These are phyloP conservation scores for Misgurnus anguillicaudatus DNA, from an alignment of 2,113 vertebrate species.

Conservation along the genomic window DNA sequence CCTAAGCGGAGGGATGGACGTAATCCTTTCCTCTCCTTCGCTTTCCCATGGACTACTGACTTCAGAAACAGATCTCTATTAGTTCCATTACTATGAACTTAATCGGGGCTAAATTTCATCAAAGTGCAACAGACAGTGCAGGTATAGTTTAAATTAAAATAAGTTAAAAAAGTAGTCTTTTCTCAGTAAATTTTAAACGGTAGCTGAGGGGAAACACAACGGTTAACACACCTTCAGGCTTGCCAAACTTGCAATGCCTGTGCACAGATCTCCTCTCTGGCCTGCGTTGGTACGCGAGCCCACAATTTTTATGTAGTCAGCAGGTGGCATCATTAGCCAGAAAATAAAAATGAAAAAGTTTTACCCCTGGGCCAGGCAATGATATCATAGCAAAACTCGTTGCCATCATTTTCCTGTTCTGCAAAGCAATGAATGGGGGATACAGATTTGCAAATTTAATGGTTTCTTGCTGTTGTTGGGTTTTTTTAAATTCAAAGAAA, in stretches of 20 bases:
- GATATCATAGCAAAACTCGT: slow-evolving; percentile 70
- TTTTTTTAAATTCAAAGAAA: slow-evolving; percentile 60
- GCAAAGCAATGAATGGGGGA: slow-evolving; percentile 57
- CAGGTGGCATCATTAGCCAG: slow-evolving; percentile 83
- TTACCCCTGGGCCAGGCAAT: slow-evolving; percentile 68
- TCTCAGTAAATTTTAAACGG: neutral
- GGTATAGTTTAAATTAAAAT: neutral
- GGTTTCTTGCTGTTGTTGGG: slow-evolving; percentile 62
- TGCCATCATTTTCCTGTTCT: slow-evolving; percentile 58
- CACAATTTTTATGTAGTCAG: slow-evolving; percentile 78
- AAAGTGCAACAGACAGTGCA: slow-evolving; percentile 14
- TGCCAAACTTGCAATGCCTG: slow-evolving; percentile 56
- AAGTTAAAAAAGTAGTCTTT: neutral
- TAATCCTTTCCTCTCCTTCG: slow-evolving; percentile 37
- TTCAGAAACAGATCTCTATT: slow-evolving; percentile 40
- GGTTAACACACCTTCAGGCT: slow-evolving; percentile 58
- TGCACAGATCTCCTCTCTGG: slow-evolving; percentile 52
- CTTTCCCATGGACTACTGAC: slow-evolving; percentile 38
- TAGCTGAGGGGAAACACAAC: slow-evolving; percentile 55
- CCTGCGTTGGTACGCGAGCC: slow-evolving; percentile 58
- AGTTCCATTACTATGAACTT: slow-evolving; percentile 42
- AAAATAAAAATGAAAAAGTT: slow-evolving; percentile 77
- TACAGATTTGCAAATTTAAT: slow-evolving; percentile 73
- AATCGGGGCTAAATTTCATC: slow-evolving; percentile 34
- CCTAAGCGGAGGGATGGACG: slow-evolving; percentile 21